phyloP scores from a whole-genome alignment of 2,797 vertebrate species.

The Macroramphosus scolopax region DNA sequence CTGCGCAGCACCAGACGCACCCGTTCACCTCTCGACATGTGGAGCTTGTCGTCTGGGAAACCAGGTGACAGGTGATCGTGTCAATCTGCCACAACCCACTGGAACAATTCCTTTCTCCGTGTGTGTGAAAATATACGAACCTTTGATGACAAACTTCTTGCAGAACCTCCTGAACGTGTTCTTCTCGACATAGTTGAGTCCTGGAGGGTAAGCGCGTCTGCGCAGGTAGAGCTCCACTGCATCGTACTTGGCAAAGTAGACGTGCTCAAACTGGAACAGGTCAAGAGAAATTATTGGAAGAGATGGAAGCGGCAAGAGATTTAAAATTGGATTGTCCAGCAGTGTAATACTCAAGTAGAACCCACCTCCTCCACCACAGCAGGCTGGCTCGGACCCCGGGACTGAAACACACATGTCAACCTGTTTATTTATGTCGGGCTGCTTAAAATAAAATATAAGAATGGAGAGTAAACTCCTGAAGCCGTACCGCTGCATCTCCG shows the following conservation, averaged over 20 bases:
- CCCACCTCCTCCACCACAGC: constrained; percentile 35
- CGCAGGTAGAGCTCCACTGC: constrained; percentile 70
- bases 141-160: constrained; percentile 68
- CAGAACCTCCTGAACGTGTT: constrained; percentile 76
- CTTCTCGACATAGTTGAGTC: constrained; percentile 71
- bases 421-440: no score
- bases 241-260: constrained; percentile 71
- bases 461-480: no score
- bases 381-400: constrained; percentile 5
- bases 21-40: constrained; percentile 29
- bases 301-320: no score
- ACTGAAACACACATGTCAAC: no score
- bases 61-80: background rate
- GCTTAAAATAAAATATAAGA: no score
- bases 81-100: no score
- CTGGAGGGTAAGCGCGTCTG: constrained; percentile 58
- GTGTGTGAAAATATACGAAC: no score
- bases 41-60: constrained; percentile 47
- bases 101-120: no score
- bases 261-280: constrained; percentile 33
- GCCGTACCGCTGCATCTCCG: constrained; percentile 39
- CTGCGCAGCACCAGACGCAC: constrained; percentile 62
- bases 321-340: no score
- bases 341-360: background rate
- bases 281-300: no score